These are phyloP conservation scores for Melolontha melolontha DNA, from an alignment of 2,888 invertebrate genomes.

Conservation along the genomic window DNA sequence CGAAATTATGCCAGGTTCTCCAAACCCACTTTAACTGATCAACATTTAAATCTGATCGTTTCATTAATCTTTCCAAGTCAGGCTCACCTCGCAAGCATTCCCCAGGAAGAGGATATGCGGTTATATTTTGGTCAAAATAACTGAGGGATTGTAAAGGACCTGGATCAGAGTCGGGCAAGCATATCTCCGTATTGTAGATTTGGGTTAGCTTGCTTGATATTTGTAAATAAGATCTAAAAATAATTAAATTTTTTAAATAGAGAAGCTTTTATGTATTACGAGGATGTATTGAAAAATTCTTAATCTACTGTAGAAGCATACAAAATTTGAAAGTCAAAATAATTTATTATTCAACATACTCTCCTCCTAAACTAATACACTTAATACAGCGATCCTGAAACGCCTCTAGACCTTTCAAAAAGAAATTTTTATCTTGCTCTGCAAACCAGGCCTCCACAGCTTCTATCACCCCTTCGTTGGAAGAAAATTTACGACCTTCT, in stretches of 20 bases:
- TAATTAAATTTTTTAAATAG: neutral
- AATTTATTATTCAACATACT: no score
- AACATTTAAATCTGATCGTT: constrained; percentile 56
- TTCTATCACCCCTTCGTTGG: no score
- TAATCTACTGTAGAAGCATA: no score
- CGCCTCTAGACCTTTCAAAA: no score
- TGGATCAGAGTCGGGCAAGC: constrained; percentile 62
- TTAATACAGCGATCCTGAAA: no score
- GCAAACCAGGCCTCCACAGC: no score
- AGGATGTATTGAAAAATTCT: no score
- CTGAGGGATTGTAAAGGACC: constrained; percentile 46
- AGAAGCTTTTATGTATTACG: no score
- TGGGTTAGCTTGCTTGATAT: constrained; percentile 69
- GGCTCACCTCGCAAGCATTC: constrained; percentile 73
- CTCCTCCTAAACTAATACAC: no score
- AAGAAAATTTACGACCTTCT: no score
- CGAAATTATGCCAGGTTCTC: constrained; percentile 75
- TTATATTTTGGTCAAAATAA: constrained; percentile 45
- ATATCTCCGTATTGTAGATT: constrained; percentile 72
- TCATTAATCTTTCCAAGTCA: constrained; percentile 73
- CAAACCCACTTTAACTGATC: constrained; percentile 69
- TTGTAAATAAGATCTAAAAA: constrained; percentile 51
- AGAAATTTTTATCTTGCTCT: no score
- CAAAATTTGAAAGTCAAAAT: no score
- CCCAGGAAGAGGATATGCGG: constrained; percentile 53